Evolutionary conservation across 2,888 invertebrate genomes (phyloP).

Genomic region (Apamea monoglypha): DNA sequence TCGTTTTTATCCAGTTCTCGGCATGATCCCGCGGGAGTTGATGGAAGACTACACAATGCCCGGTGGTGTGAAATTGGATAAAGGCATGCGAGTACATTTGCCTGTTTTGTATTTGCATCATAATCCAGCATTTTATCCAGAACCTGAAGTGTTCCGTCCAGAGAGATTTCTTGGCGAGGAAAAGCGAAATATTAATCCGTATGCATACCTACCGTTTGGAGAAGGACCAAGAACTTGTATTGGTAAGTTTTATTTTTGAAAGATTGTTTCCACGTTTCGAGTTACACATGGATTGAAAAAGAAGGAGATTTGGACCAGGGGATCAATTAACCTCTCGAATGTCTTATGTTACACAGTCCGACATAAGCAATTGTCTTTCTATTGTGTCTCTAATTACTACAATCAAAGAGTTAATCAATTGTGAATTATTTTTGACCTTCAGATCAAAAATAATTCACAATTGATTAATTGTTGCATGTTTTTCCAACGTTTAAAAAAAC

Average conservation of each 20-base stretch:
- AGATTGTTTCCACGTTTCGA: background rate
- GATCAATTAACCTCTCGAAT: too few relatives aligned
- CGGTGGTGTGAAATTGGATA: slow-evolving; percentile 68
- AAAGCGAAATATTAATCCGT: slow-evolving; percentile 68
- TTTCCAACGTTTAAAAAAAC: background rate
- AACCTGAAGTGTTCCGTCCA: slow-evolving; percentile 74
- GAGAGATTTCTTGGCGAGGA: slow-evolving; percentile 73
- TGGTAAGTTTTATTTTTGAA: slow-evolving; percentile 62
- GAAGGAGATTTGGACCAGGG: too few relatives aligned
- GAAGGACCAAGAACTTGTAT: slow-evolving; percentile 76
- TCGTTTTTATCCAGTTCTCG: slow-evolving; percentile 74
- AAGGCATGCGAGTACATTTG: slow-evolving; percentile 72
- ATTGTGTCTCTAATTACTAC: too few relatives aligned
- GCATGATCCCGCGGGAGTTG: slow-evolving; percentile 70
- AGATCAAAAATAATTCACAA: background rate
- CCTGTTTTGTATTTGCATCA: slow-evolving; percentile 73
- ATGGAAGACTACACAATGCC: slow-evolving; percentile 74
- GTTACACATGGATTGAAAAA: background rate
- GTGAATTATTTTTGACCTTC: too few relatives aligned
- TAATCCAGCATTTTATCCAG: slow-evolving; percentile 70
- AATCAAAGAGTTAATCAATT: too few relatives aligned
- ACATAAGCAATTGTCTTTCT: too few relatives aligned
- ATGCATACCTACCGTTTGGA: slow-evolving; percentile 75
- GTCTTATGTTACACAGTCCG: too few relatives aligned
- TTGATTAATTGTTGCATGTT: background rate